Percentiles rank a stretch among this genome's conserved stretches.
Evolutionary conservation across 2,797 vertebrate species (phyloP).

Genomic region (Paguma larvata): DNA sequence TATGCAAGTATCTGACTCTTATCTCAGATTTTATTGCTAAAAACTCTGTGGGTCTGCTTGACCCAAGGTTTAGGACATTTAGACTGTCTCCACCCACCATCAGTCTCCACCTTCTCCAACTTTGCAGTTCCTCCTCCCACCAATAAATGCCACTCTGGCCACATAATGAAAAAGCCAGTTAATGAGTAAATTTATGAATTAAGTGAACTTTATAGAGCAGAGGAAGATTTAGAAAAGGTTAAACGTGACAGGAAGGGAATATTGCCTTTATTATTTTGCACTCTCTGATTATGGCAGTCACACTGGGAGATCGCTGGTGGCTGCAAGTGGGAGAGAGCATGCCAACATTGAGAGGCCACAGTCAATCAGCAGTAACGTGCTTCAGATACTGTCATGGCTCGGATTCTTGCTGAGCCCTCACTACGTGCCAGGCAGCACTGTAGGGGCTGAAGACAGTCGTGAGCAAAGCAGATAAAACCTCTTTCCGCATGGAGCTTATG

Average conservation of each 20-base stretch:
- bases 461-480: background rate
- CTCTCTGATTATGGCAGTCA: background rate
- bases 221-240: background rate
- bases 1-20: background rate
- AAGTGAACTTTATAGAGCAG: background rate
- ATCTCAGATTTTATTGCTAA: background rate
- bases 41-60: background rate
- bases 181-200: background rate
- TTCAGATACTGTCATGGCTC: fast-evolving
- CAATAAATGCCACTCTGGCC: background rate
- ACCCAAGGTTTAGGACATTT: background rate
- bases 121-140: background rate
- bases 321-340: background rate
- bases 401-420: fast-evolving
- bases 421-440: background rate
- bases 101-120: background rate
- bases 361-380: background rate
- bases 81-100: background rate
- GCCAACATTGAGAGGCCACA: fast-evolving
- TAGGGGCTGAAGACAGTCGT: fast-evolving
- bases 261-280: background rate
- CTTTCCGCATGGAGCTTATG: background rate
- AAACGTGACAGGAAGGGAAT: background rate
- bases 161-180: background rate
- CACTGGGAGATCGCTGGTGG: fast-evolving